phyloP scores from a whole-genome alignment of 2,888 invertebrate species.

The Bedellia somnulentella region DNA sequence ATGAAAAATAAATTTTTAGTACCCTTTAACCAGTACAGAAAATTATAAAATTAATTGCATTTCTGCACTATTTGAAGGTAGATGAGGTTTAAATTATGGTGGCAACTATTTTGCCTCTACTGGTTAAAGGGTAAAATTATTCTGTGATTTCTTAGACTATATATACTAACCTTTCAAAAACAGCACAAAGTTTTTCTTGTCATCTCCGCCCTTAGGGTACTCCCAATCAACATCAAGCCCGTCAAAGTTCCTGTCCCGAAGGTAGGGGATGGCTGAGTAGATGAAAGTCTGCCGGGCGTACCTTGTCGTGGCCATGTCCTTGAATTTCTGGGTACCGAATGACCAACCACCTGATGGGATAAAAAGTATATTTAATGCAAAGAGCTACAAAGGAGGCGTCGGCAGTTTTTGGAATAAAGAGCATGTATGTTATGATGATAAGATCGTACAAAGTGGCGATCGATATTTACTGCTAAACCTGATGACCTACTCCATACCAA shows the following conservation, averaged over 20 bases:
- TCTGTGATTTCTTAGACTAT: no score
- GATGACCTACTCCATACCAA: no score
- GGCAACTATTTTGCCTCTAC: no score
- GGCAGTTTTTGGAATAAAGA: background rate
- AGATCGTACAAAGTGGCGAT: no score
- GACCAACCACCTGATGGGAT: conserved; percentile 83
- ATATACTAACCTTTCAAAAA: conserved; percentile 74
- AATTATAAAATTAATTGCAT: no score
- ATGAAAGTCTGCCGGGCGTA: conserved; percentile 92
- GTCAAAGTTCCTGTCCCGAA: conserved; percentile 84
- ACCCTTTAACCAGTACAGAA: no score
- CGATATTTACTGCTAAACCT: no score
- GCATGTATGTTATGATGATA: no score
- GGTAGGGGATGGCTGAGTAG: conserved; percentile 89
- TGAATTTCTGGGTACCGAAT: conserved; percentile 95
- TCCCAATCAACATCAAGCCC: conserved; percentile 91
- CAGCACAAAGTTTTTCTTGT: conserved; percentile 91
- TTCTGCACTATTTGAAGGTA: no score
- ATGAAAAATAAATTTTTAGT: no score
- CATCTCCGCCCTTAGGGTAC: conserved; percentile 89
- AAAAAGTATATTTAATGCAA: background rate
- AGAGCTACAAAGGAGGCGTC: background rate
- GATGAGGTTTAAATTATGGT: no score
- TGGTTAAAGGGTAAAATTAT: no score
- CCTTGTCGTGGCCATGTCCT: conserved; percentile 84